Conservation (phyloP, 2,113 vertebrate genomes). For the Recurvirostra avosetta region DNA sequence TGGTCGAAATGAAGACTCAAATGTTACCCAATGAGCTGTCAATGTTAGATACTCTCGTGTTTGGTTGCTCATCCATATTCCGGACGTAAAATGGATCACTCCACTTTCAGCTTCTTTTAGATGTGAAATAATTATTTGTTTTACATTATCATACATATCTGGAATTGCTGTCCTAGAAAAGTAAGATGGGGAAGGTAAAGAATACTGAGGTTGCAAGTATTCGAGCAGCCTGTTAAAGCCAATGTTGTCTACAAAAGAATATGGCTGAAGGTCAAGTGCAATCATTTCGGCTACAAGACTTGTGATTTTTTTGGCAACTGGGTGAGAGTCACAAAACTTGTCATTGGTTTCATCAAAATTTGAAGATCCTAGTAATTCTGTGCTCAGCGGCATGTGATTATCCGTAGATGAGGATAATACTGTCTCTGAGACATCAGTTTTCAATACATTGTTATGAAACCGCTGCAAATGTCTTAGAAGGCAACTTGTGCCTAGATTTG, state of each 20-base stretch:
- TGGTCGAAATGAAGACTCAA: slow-evolving; percentile 84
- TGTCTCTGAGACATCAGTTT: slow-evolving; percentile 83
- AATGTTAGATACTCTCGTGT: slow-evolving; percentile 93
- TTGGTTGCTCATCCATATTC: slow-evolving; percentile 94
- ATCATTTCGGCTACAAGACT: slow-evolving; percentile 97
- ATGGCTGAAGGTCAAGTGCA: slow-evolving; percentile 97
- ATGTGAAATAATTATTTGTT: slow-evolving; percentile 85
- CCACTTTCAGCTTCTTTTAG: slow-evolving; percentile 92
- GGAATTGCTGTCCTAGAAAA: slow-evolving; percentile 96
- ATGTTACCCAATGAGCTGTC: slow-evolving; percentile 93
- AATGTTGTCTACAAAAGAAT: slow-evolving; percentile 89
- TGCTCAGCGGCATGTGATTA: slow-evolving; percentile 69
- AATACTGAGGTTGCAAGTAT: slow-evolving; percentile 94
- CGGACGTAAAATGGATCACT: slow-evolving; percentile 92
- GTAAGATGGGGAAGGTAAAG: slow-evolving; percentile 87
- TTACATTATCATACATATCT: slow-evolving; percentile 93
- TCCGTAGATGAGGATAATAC: slow-evolving; percentile 73
- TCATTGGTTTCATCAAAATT: slow-evolving; percentile 77
- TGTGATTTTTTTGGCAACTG: slow-evolving; percentile 96
- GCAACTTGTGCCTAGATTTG: slow-evolving; percentile 94
- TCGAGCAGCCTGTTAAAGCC: slow-evolving; percentile 91
- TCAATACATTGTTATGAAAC: slow-evolving; percentile 88
- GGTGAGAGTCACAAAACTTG: slow-evolving; percentile 88
- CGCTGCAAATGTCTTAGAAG: slow-evolving; percentile 92
- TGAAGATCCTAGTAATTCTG: slow-evolving; percentile 75